Evolutionary conservation across 2,113 vertebrate genomes (phyloP), one percentile per base, ranked within the genome.

Genomic region (Melanocharis versteri): DNA sequence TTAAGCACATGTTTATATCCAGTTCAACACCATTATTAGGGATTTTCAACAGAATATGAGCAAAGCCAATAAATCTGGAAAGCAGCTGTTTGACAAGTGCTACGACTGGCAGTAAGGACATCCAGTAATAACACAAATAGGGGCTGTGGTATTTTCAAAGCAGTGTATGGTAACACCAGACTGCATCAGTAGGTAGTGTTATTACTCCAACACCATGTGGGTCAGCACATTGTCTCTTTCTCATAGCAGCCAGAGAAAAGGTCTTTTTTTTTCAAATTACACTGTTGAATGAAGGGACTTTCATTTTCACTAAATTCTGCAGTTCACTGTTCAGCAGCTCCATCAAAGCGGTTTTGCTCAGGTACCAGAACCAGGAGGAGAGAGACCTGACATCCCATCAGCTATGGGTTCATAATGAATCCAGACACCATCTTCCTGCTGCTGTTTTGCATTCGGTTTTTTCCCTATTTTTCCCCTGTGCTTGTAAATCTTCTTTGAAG

Each of bases 31-130:
- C 13, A 19, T 92, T 87, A 81, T 81, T 96, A 96, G 96, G 90
- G 89, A 91, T 97, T 97, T 97, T 96, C 96, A 90, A 88, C 90
- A 95, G 87, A 83, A 97, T 94, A 69, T 10, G 13, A 95, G 89
- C 83, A 96, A 97, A 94, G 51, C 40, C 65, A 94, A 78, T 90
- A 91, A 96, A 93, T 86, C 79, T 95, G 95, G 92, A 95, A 95
- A 94, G 83, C 56, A 94, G 93, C 64, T 30, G 0, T 94, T 89
- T 96, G 72, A 89, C 44, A 91, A 94, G 47, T 85, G 70, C 85
- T 94, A 57, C 27, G 3, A 72, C 73, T 85, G 82, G 94, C 70
- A 96, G 87, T n/a, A 78, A 91, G 85, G 33, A 47, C 89, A 78
- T 47, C 5, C 53, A 68, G 42, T 51, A 80, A 24, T 8, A 65